A percentile compares a stretch with the other conserved stretches of the same genome.
phyloP scores from a whole-genome alignment of 2,113 vertebrate species.

The Lepisosteus oculatus region DNA sequence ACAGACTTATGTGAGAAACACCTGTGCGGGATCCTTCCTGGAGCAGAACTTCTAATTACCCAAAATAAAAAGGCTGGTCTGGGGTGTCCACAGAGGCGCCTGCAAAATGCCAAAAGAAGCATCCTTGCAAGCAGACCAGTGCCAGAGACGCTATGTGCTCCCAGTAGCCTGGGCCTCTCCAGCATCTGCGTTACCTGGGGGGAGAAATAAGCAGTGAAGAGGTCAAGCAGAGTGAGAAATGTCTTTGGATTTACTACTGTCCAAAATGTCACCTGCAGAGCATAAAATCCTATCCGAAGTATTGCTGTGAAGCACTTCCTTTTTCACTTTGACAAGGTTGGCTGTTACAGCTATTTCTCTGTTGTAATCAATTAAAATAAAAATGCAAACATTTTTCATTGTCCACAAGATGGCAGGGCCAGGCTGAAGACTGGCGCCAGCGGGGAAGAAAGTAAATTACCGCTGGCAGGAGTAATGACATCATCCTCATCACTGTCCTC shows the following conservation, averaged over 20 bases:
- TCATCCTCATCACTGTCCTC: conserved; percentile 90
- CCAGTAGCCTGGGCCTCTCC: conserved; percentile 76
- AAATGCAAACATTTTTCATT: not conserved
- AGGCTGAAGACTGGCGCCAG: not conserved
- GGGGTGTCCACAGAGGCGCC: conserved; percentile 75
- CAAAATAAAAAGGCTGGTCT: conserved; percentile 68
- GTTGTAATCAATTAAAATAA: not conserved
- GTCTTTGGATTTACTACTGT: not conserved
- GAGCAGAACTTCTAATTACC: conserved; percentile 72
- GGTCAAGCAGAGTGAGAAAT: too few relatives aligned
- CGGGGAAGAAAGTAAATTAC: conserved; percentile 45
- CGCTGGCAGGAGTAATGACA: conserved; percentile 60
- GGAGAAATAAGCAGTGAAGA: not conserved
- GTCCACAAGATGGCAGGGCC: not conserved
- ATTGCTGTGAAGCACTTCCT: not conserved
- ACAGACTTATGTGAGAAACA: conserved; percentile 65
- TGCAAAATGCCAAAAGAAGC: conserved; percentile 66
- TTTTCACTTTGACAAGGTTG: too few relatives aligned
- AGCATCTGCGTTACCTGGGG: conserved; percentile 79
- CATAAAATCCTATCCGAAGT: not conserved
- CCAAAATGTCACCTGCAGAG: not conserved
- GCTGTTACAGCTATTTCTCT: too few relatives aligned
- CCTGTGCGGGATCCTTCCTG: conserved; percentile 74
- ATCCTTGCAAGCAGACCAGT: conserved; percentile 64
- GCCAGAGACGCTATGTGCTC: conserved; percentile 86